A percentile compares a stretch with the other conserved stretches of the same genome.
phyloP scores from a whole-genome alignment of 2,113 vertebrate genomes.

The Cryptoleucopteryx plumbea region DNA sequence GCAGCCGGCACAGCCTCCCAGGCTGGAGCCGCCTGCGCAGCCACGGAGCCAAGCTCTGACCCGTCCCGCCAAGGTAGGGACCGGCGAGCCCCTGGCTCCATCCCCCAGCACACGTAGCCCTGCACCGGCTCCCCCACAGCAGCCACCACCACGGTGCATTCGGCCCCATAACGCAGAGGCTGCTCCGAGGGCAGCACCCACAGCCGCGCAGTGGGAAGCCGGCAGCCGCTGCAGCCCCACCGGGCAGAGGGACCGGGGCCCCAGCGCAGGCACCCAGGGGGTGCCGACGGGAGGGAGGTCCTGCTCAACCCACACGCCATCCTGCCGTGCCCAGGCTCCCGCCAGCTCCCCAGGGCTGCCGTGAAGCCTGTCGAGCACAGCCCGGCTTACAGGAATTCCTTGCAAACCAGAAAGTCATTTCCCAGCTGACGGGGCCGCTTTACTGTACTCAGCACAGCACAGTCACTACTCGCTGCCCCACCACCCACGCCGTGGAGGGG shows the following conservation, averaged over 20 bases:
- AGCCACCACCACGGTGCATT: rapidly evolving
- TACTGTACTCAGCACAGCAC: not conserved
- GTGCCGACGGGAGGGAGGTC: not conserved
- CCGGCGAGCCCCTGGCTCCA: not conserved
- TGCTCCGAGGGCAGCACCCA: not conserved
- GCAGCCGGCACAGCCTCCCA: not conserved
- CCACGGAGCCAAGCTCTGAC: rapidly evolving
- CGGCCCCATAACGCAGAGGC: rapidly evolving
- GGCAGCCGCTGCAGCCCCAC: rapidly evolving
- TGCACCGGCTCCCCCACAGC: rapidly evolving
- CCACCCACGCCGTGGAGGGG: not conserved
- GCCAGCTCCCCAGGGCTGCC: rapidly evolving
- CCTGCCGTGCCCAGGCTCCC: not conserved
- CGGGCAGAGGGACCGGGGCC: rapidly evolving
- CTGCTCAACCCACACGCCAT: rapidly evolving
- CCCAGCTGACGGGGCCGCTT: not conserved
- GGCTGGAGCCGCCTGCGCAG: not conserved
- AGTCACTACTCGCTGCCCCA: not conserved
- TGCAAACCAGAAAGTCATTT: conserved; percentile 32
- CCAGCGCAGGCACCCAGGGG: rapidly evolving
- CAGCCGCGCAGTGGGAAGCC: rapidly evolving
- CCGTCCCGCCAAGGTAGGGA: rapidly evolving
- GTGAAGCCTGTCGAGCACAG: not conserved
- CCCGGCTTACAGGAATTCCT: conserved; percentile 19
- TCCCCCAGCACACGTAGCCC: not conserved